Base-by-base conservation (phyloP, 2,113 vertebrate species). In the Thomomys bottae region DNA sequence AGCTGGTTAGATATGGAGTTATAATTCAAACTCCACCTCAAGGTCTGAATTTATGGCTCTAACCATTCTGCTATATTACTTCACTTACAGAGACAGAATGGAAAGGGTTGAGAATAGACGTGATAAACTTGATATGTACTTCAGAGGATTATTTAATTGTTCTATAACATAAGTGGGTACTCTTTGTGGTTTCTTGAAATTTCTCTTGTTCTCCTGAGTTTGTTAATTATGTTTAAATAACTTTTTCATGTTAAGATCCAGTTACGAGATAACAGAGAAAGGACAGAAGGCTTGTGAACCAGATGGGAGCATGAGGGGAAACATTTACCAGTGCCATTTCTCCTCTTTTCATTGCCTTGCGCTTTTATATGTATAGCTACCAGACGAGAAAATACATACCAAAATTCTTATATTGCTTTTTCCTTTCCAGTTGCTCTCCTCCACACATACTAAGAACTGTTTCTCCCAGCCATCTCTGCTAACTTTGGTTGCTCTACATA, bases 231-330 rank as follows among this genome's bases (percentile, higher is more conserved):
- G 30, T 83, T 59, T 49, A 89, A 80, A 75, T 84, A 87, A 94
- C 81, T 89, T 86, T 20, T 86, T 94, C 8, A 23, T 20, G 71
- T 87, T 64, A 32, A 77, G 38, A 93, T 91, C 80, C 24, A 93
- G 80, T 6, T 57, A 81, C 57, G 32, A 84, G 42, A n/a, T 10
- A 84, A 80, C n/a, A 57, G 28, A 80, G 42, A 81, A 8, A 59
- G 20, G 45, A 67, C 45, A 72, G 6, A 88, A 61, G 18, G 5
- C 40, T 77, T n/a, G 6, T 28, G 59, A 88, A 57, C 63, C 67
- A 32, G 17, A 82, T 40, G 30, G 63, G 87, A 87, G 28, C 2
- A 10, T 0, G n/a, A 23, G 28, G 15, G 7, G 8, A 38, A 7
- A 14, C 6, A 17, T 76, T 88, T 83, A 8, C 57, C 18, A 2